These are phyloP conservation scores for Cephus cinctus DNA, from an alignment of 1,140 invertebrate species.

Conservation along the genomic window DNA sequence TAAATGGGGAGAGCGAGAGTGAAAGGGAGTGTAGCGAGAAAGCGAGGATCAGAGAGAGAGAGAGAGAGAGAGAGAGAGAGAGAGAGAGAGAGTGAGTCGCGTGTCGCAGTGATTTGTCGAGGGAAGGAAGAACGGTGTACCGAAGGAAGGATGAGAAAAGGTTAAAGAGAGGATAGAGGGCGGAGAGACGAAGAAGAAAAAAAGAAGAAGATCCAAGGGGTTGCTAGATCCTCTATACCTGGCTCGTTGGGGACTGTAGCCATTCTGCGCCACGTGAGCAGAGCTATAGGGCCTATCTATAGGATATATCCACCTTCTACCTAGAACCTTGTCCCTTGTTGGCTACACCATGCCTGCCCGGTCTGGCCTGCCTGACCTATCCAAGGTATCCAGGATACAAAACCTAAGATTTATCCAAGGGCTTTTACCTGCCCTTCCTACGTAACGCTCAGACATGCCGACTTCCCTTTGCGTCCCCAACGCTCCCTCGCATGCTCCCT, in stretches of 20 bases:
- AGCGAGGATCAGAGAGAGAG: slow-evolving; percentile 42
- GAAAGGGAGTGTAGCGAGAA: slow-evolving; percentile 25
- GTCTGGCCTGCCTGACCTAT: slow-evolving; percentile 38
- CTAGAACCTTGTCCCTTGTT: slow-evolving; percentile 34
- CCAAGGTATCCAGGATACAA: too few species aligned
- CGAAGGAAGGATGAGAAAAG: too few species aligned
- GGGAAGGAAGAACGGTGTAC: too few species aligned
- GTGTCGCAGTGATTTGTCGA: slow-evolving; percentile 50
- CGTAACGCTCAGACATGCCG: too few species aligned
- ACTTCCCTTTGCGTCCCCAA: too few species aligned
- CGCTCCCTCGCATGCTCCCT: slow-evolving; percentile 11
- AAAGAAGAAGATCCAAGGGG: too few species aligned
- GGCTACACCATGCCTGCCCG: slow-evolving; percentile 33
- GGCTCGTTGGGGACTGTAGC: too few species aligned
- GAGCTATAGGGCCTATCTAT: too few species aligned
- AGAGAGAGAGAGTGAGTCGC: slow-evolving; percentile 41
- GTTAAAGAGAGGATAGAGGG: slow-evolving; percentile 6
- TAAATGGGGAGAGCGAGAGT: slow-evolving; percentile 32
- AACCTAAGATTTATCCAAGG: slow-evolving; percentile 47
- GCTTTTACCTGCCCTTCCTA: slow-evolving; percentile 49
- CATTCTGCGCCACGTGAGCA: slow-evolving; percentile 38
- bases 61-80: slow-evolving; percentile 20
- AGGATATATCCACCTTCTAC: too few species aligned
- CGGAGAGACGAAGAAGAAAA: slow-evolving; percentile 14
- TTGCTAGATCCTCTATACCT: too few species aligned